Percentiles rank a stretch among this genome's conserved stretches.
phyloP scores from a whole-genome alignment of 2,113 vertebrate species.

The Cynopterus brachyotis region DNA sequence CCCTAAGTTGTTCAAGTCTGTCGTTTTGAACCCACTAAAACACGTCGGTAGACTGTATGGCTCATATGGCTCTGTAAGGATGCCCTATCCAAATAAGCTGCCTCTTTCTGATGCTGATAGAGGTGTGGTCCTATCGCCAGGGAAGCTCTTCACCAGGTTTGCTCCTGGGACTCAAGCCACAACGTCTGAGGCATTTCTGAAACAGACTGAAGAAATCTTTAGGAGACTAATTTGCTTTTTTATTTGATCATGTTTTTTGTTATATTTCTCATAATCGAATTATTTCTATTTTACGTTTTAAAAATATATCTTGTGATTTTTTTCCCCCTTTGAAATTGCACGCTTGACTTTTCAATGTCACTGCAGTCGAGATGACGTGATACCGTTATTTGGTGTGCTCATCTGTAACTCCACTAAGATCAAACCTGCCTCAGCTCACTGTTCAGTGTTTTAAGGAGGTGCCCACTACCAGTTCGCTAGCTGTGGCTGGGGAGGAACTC shows the following conservation, averaged over 20 bases:
- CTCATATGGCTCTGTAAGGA: neutral
- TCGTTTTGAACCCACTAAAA: neutral
- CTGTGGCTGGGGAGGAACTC: neutral
- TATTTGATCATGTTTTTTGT: neutral
- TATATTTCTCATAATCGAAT: neutral
- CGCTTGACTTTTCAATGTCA: neutral
- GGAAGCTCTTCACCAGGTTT: neutral
- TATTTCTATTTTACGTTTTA: conserved; percentile 14
- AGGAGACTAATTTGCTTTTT: neutral
- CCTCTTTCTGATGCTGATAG: neutral
- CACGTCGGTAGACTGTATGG: neutral
- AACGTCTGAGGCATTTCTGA: neutral
- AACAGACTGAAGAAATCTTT: neutral
- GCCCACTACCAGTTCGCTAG: neutral
- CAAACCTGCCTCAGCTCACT: neutral
- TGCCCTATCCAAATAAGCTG: neutral
- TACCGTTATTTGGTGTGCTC: neutral
- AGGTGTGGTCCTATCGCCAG: too few relatives aligned
- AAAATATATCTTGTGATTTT: neutral
- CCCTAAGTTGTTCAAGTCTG: neutral
- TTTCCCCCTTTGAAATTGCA: neutral
- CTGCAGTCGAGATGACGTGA: neutral
- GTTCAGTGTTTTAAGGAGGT: neutral
- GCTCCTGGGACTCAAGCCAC: neutral
- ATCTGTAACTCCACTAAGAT: neutral